Conservation (phyloP, 2,797 vertebrate species). For the Chelmon rostratus region DNA sequence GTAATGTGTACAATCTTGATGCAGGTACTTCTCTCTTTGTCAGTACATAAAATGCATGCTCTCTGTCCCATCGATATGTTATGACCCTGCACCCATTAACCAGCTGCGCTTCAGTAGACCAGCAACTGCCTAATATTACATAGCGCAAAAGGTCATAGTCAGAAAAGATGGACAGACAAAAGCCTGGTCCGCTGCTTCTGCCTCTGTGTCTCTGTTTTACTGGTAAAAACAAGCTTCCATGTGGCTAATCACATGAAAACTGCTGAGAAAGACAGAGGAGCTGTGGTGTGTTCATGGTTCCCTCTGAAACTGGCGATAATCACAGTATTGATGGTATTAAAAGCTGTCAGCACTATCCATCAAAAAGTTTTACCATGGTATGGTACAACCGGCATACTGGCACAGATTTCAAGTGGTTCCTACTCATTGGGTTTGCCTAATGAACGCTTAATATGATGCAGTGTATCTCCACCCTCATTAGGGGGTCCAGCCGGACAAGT, state of each 20-base stretch:
- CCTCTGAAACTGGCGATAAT: background rate
- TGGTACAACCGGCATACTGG: background rate
- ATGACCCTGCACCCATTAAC: background rate
- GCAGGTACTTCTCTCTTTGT: background rate
- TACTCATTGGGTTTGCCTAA: constrained; percentile 41
- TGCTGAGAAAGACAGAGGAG: background rate
- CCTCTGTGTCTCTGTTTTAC: too few species aligned
- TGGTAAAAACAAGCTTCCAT: too few species aligned
- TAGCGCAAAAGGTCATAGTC: too few species aligned
- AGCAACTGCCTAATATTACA: background rate
- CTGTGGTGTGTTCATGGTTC: background rate
- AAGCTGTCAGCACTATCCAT: background rate
- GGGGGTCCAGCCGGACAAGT: constrained; percentile 45
- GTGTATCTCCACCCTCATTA: constrained; percentile 60
- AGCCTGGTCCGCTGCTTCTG: too few species aligned
- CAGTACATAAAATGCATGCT: background rate
- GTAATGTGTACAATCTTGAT: background rate
- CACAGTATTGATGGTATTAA: background rate
- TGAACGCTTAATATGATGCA: constrained; percentile 64
- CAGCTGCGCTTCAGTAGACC: too few species aligned
- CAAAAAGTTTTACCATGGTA: background rate
- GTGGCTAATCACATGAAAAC: too few species aligned
- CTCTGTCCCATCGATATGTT: background rate
- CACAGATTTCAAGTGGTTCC: constrained; percentile 26
- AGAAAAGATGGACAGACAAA: too few species aligned